Evolutionary conservation across 2,797 vertebrate genomes (phyloP).

Genomic region (Rhabdomys pumilio): DNA sequence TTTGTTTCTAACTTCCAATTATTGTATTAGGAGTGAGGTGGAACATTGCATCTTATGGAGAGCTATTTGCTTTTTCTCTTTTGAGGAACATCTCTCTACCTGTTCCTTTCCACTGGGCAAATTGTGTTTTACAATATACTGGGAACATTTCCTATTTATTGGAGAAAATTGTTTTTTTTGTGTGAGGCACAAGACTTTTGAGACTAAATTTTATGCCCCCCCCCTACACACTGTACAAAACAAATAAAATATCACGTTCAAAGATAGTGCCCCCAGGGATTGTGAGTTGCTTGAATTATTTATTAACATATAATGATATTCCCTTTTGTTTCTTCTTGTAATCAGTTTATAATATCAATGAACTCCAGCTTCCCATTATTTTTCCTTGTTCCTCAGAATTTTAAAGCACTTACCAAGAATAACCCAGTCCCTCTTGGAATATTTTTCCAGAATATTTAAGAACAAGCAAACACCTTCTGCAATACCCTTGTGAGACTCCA

Average conservation of each 20-base stretch:
- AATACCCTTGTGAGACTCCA: neutral
- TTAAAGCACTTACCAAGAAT: neutral
- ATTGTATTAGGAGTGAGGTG: neutral
- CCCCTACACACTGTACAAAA: neutral
- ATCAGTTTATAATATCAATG: neutral
- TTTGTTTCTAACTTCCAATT: constrained; percentile 27
- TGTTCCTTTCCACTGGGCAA: neutral
- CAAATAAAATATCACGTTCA: constrained; percentile 19
- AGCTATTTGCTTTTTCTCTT: constrained; percentile 31
- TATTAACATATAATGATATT: neutral
- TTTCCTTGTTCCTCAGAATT: constrained; percentile 6
- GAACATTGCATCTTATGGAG: neutral
- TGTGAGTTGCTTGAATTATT: constrained; percentile 17
- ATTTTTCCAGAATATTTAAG: constrained; percentile 9
- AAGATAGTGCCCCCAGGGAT: neutral
- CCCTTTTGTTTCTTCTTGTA: neutral
- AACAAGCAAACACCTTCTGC: neutral
- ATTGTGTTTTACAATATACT: neutral
- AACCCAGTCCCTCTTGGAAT: neutral
- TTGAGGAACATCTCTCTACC: neutral
- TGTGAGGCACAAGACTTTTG: neutral
- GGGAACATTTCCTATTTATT: neutral
- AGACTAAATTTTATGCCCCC: neutral
- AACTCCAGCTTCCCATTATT: constrained; percentile 29
- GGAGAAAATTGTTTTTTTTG: constrained; percentile 21